Conservation (phyloP, 2,888 invertebrate species). For the Odontomyia ornata region DNA sequence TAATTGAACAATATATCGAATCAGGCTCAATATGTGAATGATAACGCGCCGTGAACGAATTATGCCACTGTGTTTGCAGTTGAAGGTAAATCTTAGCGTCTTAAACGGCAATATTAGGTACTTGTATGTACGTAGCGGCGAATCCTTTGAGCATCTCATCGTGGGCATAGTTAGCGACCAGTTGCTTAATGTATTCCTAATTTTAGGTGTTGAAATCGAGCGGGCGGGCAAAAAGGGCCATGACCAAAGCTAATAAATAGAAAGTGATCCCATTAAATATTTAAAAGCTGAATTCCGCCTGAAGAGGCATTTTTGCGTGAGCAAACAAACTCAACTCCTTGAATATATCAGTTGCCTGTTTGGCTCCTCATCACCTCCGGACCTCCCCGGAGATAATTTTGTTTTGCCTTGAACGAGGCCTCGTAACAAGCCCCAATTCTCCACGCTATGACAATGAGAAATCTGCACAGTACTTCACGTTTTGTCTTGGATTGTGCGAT, state of each 20-base stretch:
- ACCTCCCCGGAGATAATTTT: slow-evolving; percentile 9
- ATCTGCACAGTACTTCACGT: background rate
- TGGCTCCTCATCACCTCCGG: background rate
- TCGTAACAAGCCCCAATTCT: background rate
- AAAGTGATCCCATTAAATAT: too few species aligned
- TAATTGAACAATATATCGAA: slow-evolving; percentile 45
- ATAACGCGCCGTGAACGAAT: slow-evolving; percentile 45
- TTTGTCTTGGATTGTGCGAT: slow-evolving; percentile 19
- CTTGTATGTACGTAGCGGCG: too few species aligned
- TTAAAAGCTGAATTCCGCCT: too few species aligned
- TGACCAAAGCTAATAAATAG: too few species aligned
- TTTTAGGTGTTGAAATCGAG: too few species aligned
- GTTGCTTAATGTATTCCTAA: too few species aligned
- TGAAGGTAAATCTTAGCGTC: background rate
- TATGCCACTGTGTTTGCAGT: slow-evolving; percentile 26
- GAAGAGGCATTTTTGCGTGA: too few species aligned
- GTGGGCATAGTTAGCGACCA: too few species aligned
- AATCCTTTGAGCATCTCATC: too few species aligned
- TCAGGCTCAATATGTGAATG: slow-evolving; percentile 23
- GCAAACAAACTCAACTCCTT: too few species aligned
- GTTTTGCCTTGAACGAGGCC: slow-evolving; percentile 12
- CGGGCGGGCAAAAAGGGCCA: too few species aligned
- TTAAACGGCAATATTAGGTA: background rate
- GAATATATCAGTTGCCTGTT: too few species aligned
- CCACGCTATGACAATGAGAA: slow-evolving; percentile 8